Percentiles rank a stretch among this genome's conserved stretches.
phyloP scores from a whole-genome alignment of 2,797 vertebrate genomes.

The Sebastolobus altivelis region DNA sequence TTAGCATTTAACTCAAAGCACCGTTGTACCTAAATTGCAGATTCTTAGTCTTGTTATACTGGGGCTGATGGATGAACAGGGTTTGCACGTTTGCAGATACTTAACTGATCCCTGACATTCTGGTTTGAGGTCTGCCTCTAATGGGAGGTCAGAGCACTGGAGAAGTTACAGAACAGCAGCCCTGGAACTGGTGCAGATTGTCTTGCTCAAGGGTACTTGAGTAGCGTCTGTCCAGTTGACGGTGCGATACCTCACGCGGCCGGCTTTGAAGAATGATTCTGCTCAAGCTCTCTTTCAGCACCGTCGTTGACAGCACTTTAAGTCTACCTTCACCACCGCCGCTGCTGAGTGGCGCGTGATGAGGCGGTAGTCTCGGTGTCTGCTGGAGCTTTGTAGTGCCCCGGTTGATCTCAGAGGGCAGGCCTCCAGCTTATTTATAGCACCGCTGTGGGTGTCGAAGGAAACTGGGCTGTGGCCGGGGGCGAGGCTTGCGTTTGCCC shows the following conservation, averaged over 20 bases:
- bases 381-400: slow-evolving; percentile 61
- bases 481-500: slow-evolving; percentile 58
- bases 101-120: background rate
- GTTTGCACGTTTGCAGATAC: background rate
- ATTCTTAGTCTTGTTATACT: background rate
- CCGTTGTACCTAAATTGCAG: background rate
- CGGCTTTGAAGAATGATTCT: slow-evolving; percentile 8
- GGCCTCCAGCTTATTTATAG: slow-evolving; percentile 76
- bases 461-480: slow-evolving; percentile 72
- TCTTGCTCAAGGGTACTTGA: slow-evolving; percentile 15
- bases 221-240: background rate
- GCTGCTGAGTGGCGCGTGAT: slow-evolving; percentile 58
- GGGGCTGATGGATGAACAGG: background rate
- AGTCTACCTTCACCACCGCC: slow-evolving; percentile 31
- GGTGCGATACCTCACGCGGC: background rate
- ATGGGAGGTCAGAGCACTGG: background rate
- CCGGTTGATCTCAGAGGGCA: slow-evolving; percentile 66
- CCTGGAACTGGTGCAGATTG: background rate
- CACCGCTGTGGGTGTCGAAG: slow-evolving; percentile 70
- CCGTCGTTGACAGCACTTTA: slow-evolving; percentile 18
- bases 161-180: background rate
- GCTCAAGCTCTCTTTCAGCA: slow-evolving; percentile 27
- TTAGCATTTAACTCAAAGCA: background rate
- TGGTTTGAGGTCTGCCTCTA: background rate
- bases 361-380: slow-evolving; percentile 58